Conservation (phyloP, 2,797 vertebrate genomes). For the Clarias laeviceps region DNA sequence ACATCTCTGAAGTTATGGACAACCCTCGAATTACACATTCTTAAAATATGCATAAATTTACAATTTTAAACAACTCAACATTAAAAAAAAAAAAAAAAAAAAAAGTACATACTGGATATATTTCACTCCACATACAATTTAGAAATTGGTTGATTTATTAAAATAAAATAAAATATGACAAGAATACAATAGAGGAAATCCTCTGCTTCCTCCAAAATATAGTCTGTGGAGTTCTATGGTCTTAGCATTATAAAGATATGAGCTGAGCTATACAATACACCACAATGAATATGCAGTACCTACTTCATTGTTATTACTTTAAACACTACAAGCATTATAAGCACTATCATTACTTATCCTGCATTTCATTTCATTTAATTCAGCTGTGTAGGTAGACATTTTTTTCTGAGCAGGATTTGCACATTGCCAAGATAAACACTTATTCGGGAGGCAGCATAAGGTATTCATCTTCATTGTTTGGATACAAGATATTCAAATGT, state of each 20-base stretch:
- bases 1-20: not conserved
- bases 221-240: not conserved
- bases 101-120: not conserved
- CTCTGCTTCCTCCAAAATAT: not conserved
- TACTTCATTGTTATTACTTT: conserved; percentile 5
- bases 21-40: not conserved
- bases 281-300: not conserved
- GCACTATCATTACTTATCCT: not conserved
- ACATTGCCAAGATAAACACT: not conserved
- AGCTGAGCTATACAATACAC: not conserved
- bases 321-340: not conserved
- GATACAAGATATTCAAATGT: too few relatives aligned
- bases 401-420: not conserved
- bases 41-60: conserved; percentile 8
- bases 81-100: not conserved
- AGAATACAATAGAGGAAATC: not conserved
- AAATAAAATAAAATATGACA: not conserved
- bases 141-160: not conserved
- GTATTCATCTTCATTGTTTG: not conserved
- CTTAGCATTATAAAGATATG: not conserved
- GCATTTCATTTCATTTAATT: not conserved
- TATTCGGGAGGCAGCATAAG: not conserved
- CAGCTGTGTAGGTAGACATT: not conserved
- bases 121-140: not conserved
- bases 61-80: not conserved